Base-by-base conservation (phyloP, 92 coral and sea anemone species). In the Galaxea fascicularis region DNA sequence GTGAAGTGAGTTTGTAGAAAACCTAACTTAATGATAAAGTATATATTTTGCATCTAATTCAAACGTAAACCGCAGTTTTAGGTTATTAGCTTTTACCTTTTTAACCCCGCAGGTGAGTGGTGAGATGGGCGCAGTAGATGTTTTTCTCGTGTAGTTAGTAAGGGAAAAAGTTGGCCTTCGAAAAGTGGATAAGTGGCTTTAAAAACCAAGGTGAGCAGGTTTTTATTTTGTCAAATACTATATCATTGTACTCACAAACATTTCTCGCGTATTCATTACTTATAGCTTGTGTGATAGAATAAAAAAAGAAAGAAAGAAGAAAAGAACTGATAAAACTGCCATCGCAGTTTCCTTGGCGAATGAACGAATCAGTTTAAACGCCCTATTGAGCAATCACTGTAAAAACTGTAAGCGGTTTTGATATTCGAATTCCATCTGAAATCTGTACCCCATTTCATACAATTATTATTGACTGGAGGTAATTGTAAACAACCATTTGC, bases 81-180 rank as follows among this genome's bases (percentile, higher is more conserved):
- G 49, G 26, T 44, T 71, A 71, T 46, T 4, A 10, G 22, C 21
- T 14, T 46, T 71, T 4, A 6, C 62, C 9, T 63, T 26, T 63
- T 63, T 63, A 71, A 71, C 47, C 44, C 16, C 10, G 44, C 82
- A 77, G 82, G 59, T 77, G 71, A 4, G 60, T 7, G 13, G 58
- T 13, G 13, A 69, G 47, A 58, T 0, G 30, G n/a, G 7, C 53
- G 9, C 17, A 20, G 60, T 10, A 10, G 44, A 25, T 44, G 16
- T 16, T 6, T 26, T n/a, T 64, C 46, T 3, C 31, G 53, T 27
- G 15, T 21, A 44, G 39, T 49, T 46, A 8, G 26, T 27, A 26
- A n/a, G 46, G n/a, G 10, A 20, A 12, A 26, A 17, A 10, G 12
- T 25, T 47, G 63, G 45, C 27, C 26, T 20, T 26, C 15, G 72